Evolutionary conservation across 2,888 invertebrate species (phyloP), one percentile per base, ranked within the genome.

Genomic region (Microdon myrmicae): DNA sequence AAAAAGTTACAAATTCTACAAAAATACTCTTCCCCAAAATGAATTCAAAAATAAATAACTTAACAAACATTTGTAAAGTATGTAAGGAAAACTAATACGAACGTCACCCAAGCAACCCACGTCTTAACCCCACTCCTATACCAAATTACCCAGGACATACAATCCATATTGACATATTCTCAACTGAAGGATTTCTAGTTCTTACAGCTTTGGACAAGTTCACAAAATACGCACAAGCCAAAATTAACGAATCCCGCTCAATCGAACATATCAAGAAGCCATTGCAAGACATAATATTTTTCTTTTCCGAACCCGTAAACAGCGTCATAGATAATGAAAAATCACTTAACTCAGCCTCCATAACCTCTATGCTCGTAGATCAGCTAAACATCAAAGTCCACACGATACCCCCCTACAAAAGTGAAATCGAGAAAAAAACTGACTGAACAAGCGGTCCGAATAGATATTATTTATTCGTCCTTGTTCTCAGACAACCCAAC

Each of bases 261-360:
- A 41, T 43, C 2, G 47, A 51, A 38, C 37, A 60, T 12, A 31
- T 55, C 3, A 54, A 31, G 38, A 6, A 20, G 32, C 59, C 51
- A 4, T 19, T 68, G 8, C 25, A 48, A 29, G 29, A 66, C 22
- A 44, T 68, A 2, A 38, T 66, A 5, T 54, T 48, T 10, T 34
- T 34, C 9, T 64, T 51, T 8, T 37, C 58, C 13, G 45, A 54
- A n/a, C 67, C 67, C 8, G 49, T 54, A 39, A 19, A 17, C 7
- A 22, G 59, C 6, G 54, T 64, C 2, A 59, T 59, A n/a, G 55
- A 64, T 34, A 49, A 37, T 19, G 58, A 51, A 39, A 37, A 32
- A 14, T 35, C 49, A 2, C 23, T 49, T 3, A 49, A 51, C 5
- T 44, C 39, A 9, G n/a, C 20, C 6, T 25, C 32, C 8, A 44